A percentile compares a stretch with the other conserved stretches of the same genome.
These are phyloP conservation scores for Apamea crenata DNA, from an alignment of 2,888 invertebrate genomes.

Conservation along the genomic window DNA sequence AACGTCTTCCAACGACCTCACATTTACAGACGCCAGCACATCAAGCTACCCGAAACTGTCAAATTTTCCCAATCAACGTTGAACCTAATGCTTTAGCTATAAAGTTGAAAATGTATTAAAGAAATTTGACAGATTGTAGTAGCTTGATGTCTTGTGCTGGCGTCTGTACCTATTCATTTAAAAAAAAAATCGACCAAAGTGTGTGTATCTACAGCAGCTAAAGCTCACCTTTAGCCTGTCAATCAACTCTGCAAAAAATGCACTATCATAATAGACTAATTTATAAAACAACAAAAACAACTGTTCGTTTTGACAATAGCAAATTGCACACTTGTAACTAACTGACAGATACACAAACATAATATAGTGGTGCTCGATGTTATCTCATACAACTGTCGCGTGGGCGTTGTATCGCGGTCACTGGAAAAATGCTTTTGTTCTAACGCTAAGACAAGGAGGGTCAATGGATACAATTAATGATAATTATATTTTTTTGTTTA, in stretches of 20 bases:
- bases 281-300: slow-evolving; percentile 36
- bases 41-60: no score
- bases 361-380: slow-evolving; percentile 30
- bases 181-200: background rate
- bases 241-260: slow-evolving; percentile 37
- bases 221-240: background rate
- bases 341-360: slow-evolving; percentile 50
- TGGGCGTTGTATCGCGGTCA: slow-evolving; percentile 49
- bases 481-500: slow-evolving; percentile 23
- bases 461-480: slow-evolving; percentile 32
- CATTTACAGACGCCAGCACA: no score
- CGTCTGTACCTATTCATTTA: background rate
- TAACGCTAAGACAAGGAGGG: slow-evolving; percentile 40
- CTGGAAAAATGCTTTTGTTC: slow-evolving; percentile 46
- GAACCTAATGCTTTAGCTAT: no score
- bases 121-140: no score
- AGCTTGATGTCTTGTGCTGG: no score
- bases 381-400: slow-evolving; percentile 47
- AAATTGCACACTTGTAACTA: slow-evolving; percentile 47
- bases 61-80: no score
- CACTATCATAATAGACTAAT: slow-evolving; percentile 25
- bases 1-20: background rate
- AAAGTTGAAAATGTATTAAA: no score
- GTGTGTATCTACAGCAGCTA: slow-evolving; percentile 3
- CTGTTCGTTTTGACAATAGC: slow-evolving; percentile 50